Percentiles rank a stretch among this genome's conserved stretches.
Conservation (phyloP, 37 sponge, comb jelly and placozoan species). For the Beroe ovata region DNA sequence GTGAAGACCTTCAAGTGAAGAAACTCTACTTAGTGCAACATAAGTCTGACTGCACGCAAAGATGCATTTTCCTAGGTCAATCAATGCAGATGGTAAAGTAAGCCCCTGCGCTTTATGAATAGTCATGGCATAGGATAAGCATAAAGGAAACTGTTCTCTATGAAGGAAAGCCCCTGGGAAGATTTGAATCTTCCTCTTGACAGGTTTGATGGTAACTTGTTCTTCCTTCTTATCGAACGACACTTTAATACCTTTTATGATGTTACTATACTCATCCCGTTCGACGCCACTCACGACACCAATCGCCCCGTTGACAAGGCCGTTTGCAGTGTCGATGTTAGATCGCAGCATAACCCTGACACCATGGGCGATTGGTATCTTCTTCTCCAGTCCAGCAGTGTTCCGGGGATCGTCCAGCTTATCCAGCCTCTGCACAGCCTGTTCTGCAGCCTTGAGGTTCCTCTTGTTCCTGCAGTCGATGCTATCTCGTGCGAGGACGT, state of each 20-base stretch:
- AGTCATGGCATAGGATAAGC: too few species aligned
- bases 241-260: not conserved
- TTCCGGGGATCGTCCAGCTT: slow-evolving; percentile 22
- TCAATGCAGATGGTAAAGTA: too few species aligned
- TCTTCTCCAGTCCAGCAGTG: slow-evolving; percentile 6
- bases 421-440: not conserved
- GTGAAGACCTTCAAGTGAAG: too few species aligned
- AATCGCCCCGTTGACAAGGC: not conserved
- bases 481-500: not conserved
- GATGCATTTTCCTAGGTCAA: too few species aligned
- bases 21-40: too few species aligned
- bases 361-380: not conserved
- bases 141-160: too few species aligned
- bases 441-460: not conserved
- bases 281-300: not conserved
- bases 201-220: not conserved
- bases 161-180: not conserved
- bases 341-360: slow-evolving; percentile 11
- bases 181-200: not conserved
- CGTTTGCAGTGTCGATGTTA: not conserved
- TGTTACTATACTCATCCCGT: not conserved
- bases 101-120: too few species aligned
- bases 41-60: too few species aligned
- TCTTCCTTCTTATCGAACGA: slow-evolving; percentile 1
- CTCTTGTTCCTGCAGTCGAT: not conserved